A percentile compares a stretch with the other conserved stretches of the same genome.
Conservation (phyloP, 2,797 vertebrate species). For the Numenius phaeopus region DNA sequence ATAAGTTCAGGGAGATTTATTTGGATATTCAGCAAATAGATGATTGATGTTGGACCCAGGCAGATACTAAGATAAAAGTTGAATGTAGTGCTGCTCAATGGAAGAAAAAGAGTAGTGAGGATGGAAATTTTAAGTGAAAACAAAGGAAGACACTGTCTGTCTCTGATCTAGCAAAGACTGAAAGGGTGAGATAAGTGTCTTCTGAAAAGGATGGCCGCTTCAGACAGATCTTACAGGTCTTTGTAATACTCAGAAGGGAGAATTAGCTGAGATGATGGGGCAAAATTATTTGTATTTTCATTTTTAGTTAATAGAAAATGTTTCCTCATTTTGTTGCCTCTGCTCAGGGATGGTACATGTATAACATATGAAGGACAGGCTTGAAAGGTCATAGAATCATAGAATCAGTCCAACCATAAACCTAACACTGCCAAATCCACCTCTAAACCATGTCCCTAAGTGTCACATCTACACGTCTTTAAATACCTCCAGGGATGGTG, state of each 20-base stretch:
- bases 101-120: not conserved
- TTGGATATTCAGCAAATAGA: not conserved
- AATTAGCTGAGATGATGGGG: not conserved
- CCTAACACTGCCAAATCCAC: not conserved
- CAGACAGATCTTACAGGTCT: not conserved
- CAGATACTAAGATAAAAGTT: not conserved
- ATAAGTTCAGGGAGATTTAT: not conserved
- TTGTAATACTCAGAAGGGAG: not conserved
- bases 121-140: not conserved
- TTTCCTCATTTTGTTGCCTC: not conserved
- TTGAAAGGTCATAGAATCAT: not conserved
- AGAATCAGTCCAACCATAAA: not conserved
- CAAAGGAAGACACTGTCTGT: not conserved
- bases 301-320: not conserved
- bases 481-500: not conserved
- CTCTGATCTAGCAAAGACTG: not conserved
- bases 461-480: accelerated
- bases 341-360: not conserved
- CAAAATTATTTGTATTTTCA: not conserved
- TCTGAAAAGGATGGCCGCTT: not conserved
- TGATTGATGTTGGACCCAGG: not conserved
- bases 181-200: not conserved
- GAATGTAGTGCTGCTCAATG: not conserved
- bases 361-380: not conserved
- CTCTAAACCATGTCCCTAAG: not conserved